Conservation (phyloP, 2,888 invertebrate genomes). For the Hybos culiciformis region DNA sequence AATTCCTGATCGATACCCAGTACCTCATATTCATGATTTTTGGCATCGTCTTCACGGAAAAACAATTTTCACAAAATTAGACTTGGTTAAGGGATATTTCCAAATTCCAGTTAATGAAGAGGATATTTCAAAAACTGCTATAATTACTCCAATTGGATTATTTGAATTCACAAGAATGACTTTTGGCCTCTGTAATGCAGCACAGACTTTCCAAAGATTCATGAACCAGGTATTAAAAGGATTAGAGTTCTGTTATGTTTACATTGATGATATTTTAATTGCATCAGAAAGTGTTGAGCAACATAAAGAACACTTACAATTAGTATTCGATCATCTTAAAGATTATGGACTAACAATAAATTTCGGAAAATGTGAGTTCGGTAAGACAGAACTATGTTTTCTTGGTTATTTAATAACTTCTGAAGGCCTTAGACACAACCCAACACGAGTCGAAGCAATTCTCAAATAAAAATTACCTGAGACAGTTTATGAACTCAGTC, state of each 20-base stretch:
- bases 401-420: not conserved
- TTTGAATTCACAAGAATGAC: too few relatives aligned
- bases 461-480: not conserved
- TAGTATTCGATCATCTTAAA: conserved; percentile 12
- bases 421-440: not conserved
- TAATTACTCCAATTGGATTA: conserved; percentile 25
- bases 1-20: not conserved
- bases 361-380: conserved; percentile 9
- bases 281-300: too few relatives aligned
- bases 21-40: not conserved
- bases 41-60: not conserved
- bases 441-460: not conserved
- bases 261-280: too few relatives aligned
- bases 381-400: not conserved
- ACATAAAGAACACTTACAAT: too few relatives aligned
- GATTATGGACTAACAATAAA: conserved; percentile 16
- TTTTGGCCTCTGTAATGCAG: too few relatives aligned
- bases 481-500: not conserved
- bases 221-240: too few relatives aligned
- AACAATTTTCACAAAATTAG: conserved; percentile 16
- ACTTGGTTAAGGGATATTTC: conserved; percentile 22
- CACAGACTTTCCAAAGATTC: too few relatives aligned
- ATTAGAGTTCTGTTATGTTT: too few relatives aligned
- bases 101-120: conserved; percentile 24
- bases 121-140: conserved; percentile 25